These are phyloP conservation scores for Mycetomoellerius zeteki DNA, from an alignment of 1,140 invertebrate species.

Conservation along the genomic window DNA sequence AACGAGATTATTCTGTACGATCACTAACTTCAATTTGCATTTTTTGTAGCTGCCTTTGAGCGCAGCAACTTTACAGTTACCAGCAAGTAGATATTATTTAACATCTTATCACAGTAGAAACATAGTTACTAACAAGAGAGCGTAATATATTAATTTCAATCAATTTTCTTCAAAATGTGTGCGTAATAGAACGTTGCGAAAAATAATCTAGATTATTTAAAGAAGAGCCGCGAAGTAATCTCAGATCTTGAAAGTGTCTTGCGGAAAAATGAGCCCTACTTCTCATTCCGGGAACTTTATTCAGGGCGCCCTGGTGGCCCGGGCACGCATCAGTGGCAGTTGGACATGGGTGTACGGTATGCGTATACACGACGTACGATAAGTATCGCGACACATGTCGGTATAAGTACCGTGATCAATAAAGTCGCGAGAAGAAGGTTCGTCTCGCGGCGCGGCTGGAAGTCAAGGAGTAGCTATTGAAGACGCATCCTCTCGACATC, in stretches of 20 bases:
- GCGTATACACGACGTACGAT: constrained; percentile 78
- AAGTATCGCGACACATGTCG: constrained; percentile 83
- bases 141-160: not conserved
- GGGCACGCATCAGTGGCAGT: constrained; percentile 51
- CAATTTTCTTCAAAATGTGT: not conserved
- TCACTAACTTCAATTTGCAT: constrained; percentile 38
- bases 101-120: not conserved
- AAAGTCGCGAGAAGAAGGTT: constrained; percentile 69
- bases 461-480: constrained; percentile 65
- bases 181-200: not conserved
- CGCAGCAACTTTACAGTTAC: not conserved
- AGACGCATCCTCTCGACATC: constrained; percentile 21
- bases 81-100: not conserved
- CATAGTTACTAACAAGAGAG: not conserved
- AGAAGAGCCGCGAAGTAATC: constrained; percentile 39
- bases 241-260: constrained; percentile 45
- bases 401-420: constrained; percentile 82
- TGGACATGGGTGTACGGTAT: constrained; percentile 72
- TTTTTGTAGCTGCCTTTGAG: not conserved
- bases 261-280: constrained; percentile 67
- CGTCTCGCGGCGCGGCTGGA: constrained; percentile 73
- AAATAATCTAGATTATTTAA: constrained; percentile 21
- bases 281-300: constrained; percentile 39
- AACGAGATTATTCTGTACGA: constrained; percentile 72
- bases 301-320: constrained; percentile 42